Evolutionary conservation across 2,113 vertebrate genomes (phyloP).

Genomic region (Pomatorhinus ruficollis): DNA sequence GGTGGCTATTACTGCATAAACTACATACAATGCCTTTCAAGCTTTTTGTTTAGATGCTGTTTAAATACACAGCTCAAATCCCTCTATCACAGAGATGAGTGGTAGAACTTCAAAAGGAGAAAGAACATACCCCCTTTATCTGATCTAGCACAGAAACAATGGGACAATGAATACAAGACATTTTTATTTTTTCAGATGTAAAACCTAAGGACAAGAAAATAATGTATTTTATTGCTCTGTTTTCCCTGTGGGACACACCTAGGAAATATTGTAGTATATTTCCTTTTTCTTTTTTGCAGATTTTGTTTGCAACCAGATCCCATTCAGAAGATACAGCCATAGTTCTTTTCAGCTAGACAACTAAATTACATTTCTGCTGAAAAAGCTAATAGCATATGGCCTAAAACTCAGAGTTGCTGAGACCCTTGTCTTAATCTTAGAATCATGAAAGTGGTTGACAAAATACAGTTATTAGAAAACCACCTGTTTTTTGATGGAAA

Average conservation of each 20-base stretch:
- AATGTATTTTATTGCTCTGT: background rate
- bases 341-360: background rate
- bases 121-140: background rate
- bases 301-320: background rate
- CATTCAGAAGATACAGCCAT: background rate
- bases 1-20: conserved; percentile 1
- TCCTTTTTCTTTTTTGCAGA: too few relatives aligned
- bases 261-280: background rate
- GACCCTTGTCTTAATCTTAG: background rate
- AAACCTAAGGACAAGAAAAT: background rate
- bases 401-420: background rate
- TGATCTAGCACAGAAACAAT: conserved; percentile 1
- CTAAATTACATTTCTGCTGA: background rate
- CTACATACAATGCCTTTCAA: background rate
- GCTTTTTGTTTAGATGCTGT: conserved; percentile 26
- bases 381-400: background rate
- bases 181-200: background rate
- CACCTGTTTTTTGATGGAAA: background rate
- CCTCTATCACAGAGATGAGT: background rate
- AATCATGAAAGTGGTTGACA: background rate
- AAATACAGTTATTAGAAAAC: background rate
- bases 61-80: background rate
- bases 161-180: background rate
- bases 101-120: background rate
- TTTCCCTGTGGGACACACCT: background rate